These are phyloP conservation scores for Lasius platythorax DNA, from an alignment of 2,888 invertebrate species.

Conservation along the genomic window DNA sequence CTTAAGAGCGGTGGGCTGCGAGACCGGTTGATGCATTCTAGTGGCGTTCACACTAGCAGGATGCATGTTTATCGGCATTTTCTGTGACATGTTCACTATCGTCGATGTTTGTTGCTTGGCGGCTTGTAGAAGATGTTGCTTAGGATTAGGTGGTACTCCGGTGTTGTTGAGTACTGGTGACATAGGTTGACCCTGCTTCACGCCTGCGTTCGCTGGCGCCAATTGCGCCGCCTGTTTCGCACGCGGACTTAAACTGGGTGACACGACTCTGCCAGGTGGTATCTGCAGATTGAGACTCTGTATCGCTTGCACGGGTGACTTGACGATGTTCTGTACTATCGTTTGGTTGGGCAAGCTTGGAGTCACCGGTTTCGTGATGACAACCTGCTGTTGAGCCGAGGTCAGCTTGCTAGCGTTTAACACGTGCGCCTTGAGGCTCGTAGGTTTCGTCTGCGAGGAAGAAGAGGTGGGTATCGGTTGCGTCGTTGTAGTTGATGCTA, in stretches of 20 bases:
- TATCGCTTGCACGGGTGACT: constrained; percentile 78
- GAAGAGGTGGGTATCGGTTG: constrained; percentile 61
- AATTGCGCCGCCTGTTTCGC: constrained; percentile 75
- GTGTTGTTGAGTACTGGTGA: constrained; percentile 83
- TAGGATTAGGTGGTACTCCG: constrained; percentile 84
- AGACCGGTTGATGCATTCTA: constrained; percentile 79
- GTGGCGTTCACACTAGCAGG: constrained; percentile 74
- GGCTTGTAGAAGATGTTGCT: constrained; percentile 86
- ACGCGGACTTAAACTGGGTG: constrained; percentile 82
- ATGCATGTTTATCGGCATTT: constrained; percentile 81
- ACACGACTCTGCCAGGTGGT: constrained; percentile 79
- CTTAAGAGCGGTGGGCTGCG: constrained; percentile 79
- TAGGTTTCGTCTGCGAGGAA: constrained; percentile 84
- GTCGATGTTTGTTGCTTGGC: constrained; percentile 81
- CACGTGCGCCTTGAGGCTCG: constrained; percentile 89
- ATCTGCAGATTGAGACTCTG: constrained; percentile 80
- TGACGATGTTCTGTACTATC: constrained; percentile 81
- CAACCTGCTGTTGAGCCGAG: constrained; percentile 75
- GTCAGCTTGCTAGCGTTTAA: constrained; percentile 85
- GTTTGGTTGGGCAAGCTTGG: constrained; percentile 77
- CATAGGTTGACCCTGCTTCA: constrained; percentile 82
- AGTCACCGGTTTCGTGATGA: constrained; percentile 78
- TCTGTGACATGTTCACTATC: constrained; percentile 82
- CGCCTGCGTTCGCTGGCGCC: constrained; percentile 71
- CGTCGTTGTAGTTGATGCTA: constrained; percentile 44